Evolutionary conservation across 2,888 invertebrate species (phyloP).

Genomic region (Synergus umbraculus): DNA sequence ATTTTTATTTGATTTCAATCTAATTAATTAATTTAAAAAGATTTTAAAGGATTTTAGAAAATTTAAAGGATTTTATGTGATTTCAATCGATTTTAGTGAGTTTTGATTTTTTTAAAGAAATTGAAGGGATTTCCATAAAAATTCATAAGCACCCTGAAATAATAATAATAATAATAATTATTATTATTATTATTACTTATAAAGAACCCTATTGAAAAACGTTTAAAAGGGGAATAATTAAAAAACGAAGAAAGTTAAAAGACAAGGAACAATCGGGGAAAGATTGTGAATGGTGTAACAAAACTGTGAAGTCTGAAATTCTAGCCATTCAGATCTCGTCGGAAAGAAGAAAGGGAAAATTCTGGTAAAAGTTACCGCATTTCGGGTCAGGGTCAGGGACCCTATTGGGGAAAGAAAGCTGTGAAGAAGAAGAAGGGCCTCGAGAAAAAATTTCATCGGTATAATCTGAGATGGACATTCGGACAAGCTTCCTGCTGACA

Average conservation of each 20-base stretch:
- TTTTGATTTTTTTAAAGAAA: too few species aligned
- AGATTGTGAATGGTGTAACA: too few species aligned
- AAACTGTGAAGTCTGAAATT: too few species aligned
- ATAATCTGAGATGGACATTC: neutral
- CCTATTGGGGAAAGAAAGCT: neutral
- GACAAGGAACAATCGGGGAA: too few species aligned
- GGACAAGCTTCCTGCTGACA: conserved; percentile 11
- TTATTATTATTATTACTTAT: neutral
- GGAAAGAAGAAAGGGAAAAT: neutral
- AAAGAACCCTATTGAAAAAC: neutral
- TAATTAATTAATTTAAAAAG: neutral
- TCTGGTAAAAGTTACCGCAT: conserved; percentile 8
- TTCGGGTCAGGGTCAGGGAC: neutral
- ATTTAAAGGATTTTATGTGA: too few species aligned
- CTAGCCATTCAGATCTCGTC: neutral
- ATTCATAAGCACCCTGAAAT: too few species aligned
- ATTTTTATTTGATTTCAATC: conserved; percentile 11
- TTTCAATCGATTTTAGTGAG: too few species aligned
- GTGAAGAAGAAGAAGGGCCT: neutral
- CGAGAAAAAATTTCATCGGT: neutral
- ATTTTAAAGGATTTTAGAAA: too few species aligned
- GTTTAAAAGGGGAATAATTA: too few species aligned
- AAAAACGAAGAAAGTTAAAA: too few species aligned
- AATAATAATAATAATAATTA: too few species aligned
- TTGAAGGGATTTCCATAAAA: too few species aligned